These are phyloP conservation scores for Incurvaria masculella DNA, from an alignment of 2,888 invertebrate genomes.

Conservation along the genomic window DNA sequence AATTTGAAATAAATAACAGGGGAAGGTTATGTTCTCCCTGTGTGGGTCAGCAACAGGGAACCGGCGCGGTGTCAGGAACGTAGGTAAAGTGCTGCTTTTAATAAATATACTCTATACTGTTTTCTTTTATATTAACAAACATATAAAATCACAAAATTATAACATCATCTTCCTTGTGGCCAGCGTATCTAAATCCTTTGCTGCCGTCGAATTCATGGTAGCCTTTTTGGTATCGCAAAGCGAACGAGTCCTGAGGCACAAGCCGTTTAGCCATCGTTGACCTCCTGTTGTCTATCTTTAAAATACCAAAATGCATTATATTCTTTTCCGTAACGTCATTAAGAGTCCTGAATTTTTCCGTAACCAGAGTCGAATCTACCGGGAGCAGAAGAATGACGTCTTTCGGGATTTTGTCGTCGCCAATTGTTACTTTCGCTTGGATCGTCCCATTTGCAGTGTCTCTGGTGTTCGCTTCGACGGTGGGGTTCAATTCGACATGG, in stretches of 20 bases:
- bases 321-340: slow-evolving; percentile 22
- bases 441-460: slow-evolving; percentile 34
- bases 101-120: too few species aligned
- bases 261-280: slow-evolving; percentile 32
- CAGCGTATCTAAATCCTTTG: slow-evolving; percentile 25
- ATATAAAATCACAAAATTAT: slow-evolving; percentile 33
- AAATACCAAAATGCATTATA: slow-evolving; percentile 37
- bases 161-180: slow-evolving; percentile 26
- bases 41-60: too few species aligned
- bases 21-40: too few species aligned
- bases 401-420: slow-evolving; percentile 22
- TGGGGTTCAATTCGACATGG: slow-evolving; percentile 25
- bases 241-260: slow-evolving; percentile 34
- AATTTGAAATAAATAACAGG: too few species aligned
- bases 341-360: slow-evolving; percentile 23
- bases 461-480: slow-evolving; percentile 9
- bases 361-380: slow-evolving; percentile 31
- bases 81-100: too few species aligned
- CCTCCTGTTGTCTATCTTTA: slow-evolving; percentile 31
- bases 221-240: slow-evolving; percentile 43
- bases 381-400: slow-evolving; percentile 38
- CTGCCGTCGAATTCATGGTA: slow-evolving; percentile 25
- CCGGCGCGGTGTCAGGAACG: too few species aligned
- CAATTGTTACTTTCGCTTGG: slow-evolving; percentile 42
- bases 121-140: too few species aligned